Evolutionary conservation across 2,113 vertebrate genomes (phyloP).

Genomic region (Aplodontia rufa): DNA sequence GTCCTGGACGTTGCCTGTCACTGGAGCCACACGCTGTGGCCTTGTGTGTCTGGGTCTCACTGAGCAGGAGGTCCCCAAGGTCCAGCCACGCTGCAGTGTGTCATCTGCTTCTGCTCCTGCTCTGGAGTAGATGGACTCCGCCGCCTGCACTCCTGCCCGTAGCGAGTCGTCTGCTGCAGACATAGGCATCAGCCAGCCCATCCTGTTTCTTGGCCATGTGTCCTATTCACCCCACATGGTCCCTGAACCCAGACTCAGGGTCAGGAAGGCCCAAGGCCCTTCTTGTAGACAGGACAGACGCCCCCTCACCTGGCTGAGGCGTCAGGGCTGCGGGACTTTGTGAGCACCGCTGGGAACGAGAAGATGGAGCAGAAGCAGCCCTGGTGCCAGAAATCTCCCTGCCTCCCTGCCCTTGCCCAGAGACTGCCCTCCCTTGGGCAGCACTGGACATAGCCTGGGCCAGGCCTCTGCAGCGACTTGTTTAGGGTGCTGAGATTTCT

Average conservation of each 20-base stretch:
- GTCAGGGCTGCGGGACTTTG: no score
- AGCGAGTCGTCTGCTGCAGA: neutral
- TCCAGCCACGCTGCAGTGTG: accelerated
- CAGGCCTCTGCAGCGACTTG: no score
- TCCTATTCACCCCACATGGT: accelerated
- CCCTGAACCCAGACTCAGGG: neutral
- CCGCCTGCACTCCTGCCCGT: neutral
- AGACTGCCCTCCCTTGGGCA: no score
- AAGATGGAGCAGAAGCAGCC: neutral
- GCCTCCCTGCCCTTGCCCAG: neutral
- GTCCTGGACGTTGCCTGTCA: accelerated
- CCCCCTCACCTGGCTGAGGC: no score
- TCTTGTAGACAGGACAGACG: neutral
- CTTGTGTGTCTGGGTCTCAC: neutral
- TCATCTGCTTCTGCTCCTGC: accelerated
- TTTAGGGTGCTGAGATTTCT: no score
- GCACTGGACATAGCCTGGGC: no score
- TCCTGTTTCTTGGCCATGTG: neutral
- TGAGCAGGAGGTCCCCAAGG: neutral
- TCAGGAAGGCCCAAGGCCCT: neutral
- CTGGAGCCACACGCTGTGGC: accelerated
- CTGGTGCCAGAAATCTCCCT: neutral
- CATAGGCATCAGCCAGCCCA: accelerated
- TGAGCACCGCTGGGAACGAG: neutral
- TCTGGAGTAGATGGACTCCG: accelerated